Conservation (phyloP, 2,797 vertebrate species). For the Harpagifer antarcticus region DNA sequence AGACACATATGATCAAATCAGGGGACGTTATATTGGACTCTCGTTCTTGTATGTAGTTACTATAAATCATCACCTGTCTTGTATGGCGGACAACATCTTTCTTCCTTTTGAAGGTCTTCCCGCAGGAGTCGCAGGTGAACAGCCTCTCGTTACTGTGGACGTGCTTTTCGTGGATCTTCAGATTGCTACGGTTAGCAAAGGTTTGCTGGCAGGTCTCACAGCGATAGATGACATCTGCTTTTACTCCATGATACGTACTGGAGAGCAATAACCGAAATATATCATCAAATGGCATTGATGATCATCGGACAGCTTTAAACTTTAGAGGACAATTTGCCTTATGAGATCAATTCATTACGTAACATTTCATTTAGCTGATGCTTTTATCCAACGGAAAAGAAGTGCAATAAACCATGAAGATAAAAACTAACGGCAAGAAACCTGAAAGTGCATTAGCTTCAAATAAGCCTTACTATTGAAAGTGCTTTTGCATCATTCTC, state of each 20-base stretch:
- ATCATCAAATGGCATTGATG: not conserved
- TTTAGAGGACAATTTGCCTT: not conserved
- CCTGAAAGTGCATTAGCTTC: no score
- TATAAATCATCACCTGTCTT: constrained; percentile 80
- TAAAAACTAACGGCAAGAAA: no score
- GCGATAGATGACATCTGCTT: constrained; percentile 88
- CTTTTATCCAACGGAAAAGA: no score
- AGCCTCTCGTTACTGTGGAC: constrained; percentile 96
- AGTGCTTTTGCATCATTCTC: no score
- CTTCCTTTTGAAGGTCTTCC: constrained; percentile 96
- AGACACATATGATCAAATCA: not conserved
- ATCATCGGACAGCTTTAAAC: not conserved
- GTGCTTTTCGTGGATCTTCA: constrained; percentile 95
- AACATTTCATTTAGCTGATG: no score
- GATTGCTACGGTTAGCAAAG: constrained; percentile 96
- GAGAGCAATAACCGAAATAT: not conserved
- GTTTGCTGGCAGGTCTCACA: constrained; percentile 94
- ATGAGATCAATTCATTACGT: no score
- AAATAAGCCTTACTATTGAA: no score
- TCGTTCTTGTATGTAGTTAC: no score
- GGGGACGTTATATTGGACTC: not conserved
- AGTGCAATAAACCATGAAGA: no score
- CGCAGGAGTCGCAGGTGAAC: constrained; percentile 91
- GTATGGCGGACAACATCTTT: constrained; percentile 95
- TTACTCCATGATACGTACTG: constrained; percentile 87